These are phyloP conservation scores for Manis javanica DNA, from an alignment of 2,797 vertebrate genomes.

Conservation along the genomic window DNA sequence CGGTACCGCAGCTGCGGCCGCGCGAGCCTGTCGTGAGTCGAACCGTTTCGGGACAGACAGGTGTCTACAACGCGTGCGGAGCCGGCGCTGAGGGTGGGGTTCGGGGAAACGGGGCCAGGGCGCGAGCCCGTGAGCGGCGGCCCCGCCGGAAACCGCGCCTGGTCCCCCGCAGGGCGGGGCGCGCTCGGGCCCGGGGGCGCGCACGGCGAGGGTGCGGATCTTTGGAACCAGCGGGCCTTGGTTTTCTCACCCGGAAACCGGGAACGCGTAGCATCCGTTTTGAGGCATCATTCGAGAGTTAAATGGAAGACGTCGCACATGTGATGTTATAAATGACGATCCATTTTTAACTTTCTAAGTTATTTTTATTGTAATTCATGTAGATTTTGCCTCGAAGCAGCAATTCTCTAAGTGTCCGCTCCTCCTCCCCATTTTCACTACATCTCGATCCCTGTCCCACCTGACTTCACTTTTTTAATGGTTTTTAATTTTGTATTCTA, in stretches of 20 bases:
- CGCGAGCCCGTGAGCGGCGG: too few species aligned
- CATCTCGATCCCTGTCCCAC: background rate
- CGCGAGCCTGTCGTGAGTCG: too few species aligned
- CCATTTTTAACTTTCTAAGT: slow-evolving; percentile 7
- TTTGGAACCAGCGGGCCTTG: too few species aligned
- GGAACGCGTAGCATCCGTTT: background rate
- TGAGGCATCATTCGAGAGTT: background rate
- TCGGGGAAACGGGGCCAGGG: too few species aligned
- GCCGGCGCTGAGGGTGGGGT: too few species aligned
- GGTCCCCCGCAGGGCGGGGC: too few species aligned
- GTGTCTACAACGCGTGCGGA: too few species aligned
- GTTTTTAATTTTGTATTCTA: background rate
- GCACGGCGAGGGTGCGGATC: too few species aligned
- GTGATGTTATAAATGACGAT: background rate
- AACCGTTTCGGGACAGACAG: too few species aligned
- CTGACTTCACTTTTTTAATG: background rate
- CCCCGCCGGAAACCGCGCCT: too few species aligned
- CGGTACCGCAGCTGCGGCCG: too few species aligned
- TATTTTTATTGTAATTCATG: background rate
- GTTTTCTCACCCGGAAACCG: background rate
- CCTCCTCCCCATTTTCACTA: background rate
- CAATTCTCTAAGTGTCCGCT: background rate
- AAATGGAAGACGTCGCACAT: background rate
- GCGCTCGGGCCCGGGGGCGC: too few species aligned
- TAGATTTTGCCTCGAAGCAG: background rate